These are phyloP conservation scores for Caenorhabditis sp. DNA, from an alignment of 2,888 invertebrate species.

Conservation along the genomic window DNA sequence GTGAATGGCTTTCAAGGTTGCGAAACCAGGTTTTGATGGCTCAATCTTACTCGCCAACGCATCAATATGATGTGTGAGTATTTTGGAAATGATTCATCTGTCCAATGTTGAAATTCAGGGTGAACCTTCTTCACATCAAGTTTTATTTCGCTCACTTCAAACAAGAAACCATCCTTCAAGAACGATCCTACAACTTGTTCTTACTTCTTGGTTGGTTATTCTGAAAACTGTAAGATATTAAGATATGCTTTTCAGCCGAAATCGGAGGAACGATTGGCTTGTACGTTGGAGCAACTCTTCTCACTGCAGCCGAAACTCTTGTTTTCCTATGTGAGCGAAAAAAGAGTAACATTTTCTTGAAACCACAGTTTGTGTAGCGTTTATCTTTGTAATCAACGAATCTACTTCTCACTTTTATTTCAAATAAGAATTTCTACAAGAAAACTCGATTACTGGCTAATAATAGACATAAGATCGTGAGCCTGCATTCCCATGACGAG, in stretches of 20 bases:
- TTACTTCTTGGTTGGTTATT: constrained; percentile 73
- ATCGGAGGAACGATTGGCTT: constrained; percentile 81
- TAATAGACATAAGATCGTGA: constrained; percentile 43
- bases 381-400: background rate
- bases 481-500: constrained; percentile 51
- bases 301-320: constrained; percentile 76
- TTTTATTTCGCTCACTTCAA: constrained; percentile 81
- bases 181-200: constrained; percentile 79
- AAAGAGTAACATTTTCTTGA: constrained; percentile 68
- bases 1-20: constrained; percentile 77
- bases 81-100: background rate
- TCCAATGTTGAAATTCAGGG: constrained; percentile 65
- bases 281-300: constrained; percentile 78
- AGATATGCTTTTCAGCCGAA: constrained; percentile 72
- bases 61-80: constrained; percentile 77
- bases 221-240: background rate
- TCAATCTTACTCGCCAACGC: constrained; percentile 78
- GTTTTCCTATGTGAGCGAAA: constrained; percentile 78
- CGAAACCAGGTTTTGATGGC: constrained; percentile 77
- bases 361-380: constrained; percentile 59
- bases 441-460: constrained; percentile 12
- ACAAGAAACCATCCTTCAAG: constrained; percentile 78
- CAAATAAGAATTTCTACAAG: background rate
- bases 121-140: constrained; percentile 78
- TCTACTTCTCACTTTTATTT: background rate